Conservation (phyloP, 2,113 vertebrate species). For the Rostratula benghalensis region DNA sequence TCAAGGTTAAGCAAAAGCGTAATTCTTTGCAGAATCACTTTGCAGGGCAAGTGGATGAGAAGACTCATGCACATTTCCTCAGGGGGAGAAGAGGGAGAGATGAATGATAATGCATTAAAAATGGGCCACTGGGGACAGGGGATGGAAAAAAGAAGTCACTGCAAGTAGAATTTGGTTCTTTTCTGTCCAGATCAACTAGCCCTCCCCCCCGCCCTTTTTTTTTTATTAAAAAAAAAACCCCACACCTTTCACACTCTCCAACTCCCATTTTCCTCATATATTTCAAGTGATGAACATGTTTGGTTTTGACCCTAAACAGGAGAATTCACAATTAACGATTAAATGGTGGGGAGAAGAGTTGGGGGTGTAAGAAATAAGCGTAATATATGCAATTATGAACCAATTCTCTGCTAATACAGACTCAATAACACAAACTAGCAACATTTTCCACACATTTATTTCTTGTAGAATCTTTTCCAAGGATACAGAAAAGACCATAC, state of each 20-base stretch:
- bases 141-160: not conserved
- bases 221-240: not conserved
- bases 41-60: not conserved
- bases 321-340: not conserved
- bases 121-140: not conserved
- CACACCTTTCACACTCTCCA: not conserved
- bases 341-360: fast-evolving
- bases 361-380: not conserved
- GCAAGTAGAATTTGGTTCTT: not conserved
- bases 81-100: not conserved
- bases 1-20: not conserved
- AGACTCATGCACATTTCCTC: not conserved
- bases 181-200: not conserved
- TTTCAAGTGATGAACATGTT: not conserved
- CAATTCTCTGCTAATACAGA: not conserved
- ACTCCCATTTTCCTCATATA: not conserved
- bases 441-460: not conserved
- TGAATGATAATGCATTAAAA: not conserved
- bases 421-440: not conserved
- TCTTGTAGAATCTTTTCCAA: not conserved
- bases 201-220: too few species aligned
- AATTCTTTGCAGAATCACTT: not conserved
- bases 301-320: not conserved
- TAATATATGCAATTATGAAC: not conserved
- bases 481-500: not conserved